Evolutionary conservation across 2,888 invertebrate species (phyloP).

Genomic region (Yponomeuta sedellus): DNA sequence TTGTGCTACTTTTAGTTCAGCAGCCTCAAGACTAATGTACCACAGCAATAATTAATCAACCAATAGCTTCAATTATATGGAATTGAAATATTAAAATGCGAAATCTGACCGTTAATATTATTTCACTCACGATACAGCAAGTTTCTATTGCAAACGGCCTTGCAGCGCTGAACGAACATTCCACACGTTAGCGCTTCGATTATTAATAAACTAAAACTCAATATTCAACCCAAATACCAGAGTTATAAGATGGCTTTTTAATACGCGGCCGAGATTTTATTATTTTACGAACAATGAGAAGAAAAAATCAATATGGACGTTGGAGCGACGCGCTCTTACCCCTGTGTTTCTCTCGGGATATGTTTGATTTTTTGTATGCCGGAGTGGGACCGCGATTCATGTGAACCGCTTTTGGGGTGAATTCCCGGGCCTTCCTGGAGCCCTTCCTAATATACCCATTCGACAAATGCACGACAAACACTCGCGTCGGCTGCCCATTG

Average conservation of each 20-base stretch:
- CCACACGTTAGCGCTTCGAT: slow-evolving; percentile 73
- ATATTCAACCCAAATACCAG: slow-evolving; percentile 70
- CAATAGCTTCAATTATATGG: neutral
- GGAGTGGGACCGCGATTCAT: slow-evolving; percentile 73
- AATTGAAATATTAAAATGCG: slow-evolving; percentile 44
- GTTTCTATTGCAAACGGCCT: slow-evolving; percentile 74
- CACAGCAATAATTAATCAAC: neutral
- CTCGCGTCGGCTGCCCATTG: slow-evolving; percentile 71
- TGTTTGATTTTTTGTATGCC: slow-evolving; percentile 73
- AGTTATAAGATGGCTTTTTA: slow-evolving; percentile 64
- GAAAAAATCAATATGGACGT: slow-evolving; percentile 74
- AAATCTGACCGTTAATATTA: slow-evolving; percentile 62
- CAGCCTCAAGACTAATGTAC: neutral
- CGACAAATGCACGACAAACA: slow-evolving; percentile 76
- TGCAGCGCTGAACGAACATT: slow-evolving; percentile 71
- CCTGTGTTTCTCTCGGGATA: slow-evolving; percentile 76
- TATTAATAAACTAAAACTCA: slow-evolving; percentile 69
- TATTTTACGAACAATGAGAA: slow-evolving; percentile 70
- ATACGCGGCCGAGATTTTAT: slow-evolving; percentile 55
- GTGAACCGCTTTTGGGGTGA: slow-evolving; percentile 76
- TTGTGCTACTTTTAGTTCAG: slow-evolving; percentile 3
- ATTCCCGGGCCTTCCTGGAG: slow-evolving; percentile 74
- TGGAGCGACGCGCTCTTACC: slow-evolving; percentile 72
- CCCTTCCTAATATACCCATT: slow-evolving; percentile 74
- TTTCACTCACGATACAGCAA: slow-evolving; percentile 67